phyloP scores from a whole-genome alignment of 2,888 invertebrate genomes.

The Thera obeliscata region DNA sequence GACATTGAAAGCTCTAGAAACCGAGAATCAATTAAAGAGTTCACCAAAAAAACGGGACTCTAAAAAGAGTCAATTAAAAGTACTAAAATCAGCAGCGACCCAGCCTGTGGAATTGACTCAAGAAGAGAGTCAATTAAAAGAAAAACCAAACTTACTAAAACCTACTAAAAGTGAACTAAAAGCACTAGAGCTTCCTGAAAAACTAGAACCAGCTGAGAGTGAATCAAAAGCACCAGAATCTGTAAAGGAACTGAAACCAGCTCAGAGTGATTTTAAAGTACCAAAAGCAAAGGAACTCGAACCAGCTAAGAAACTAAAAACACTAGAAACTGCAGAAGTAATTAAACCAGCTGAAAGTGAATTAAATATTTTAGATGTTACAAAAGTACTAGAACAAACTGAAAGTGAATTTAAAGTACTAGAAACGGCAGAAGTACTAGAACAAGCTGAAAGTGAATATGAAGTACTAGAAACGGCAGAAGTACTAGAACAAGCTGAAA shows the following conservation, averaged over 20 bases:
- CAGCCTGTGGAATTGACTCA: neutral
- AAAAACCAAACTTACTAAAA: neutral
- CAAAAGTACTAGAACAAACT: neutral
- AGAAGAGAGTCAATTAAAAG: neutral
- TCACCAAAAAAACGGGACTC: neutral
- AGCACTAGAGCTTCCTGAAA: neutral
- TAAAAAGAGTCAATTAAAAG: neutral
- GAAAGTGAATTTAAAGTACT: neutral
- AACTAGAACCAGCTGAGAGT: neutral
- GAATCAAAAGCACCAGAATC: neutral
- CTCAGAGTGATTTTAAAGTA: neutral
- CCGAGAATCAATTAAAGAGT: neutral
- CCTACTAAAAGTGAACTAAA: neutral
- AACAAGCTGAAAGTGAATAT: neutral
- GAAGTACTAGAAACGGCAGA: neutral
- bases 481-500: neutral
- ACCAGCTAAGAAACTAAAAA: neutral
- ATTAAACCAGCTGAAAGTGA: neutral
- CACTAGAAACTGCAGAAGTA: neutral
- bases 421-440: neutral
- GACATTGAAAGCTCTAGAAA: constrained; percentile 1
- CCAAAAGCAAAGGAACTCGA: neutral
- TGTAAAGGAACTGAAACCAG: neutral
- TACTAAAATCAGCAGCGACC: neutral
- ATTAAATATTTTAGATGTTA: neutral